Base-by-base conservation (phyloP, 2,888 invertebrate genomes). In the Tenthredo mesomela region DNA sequence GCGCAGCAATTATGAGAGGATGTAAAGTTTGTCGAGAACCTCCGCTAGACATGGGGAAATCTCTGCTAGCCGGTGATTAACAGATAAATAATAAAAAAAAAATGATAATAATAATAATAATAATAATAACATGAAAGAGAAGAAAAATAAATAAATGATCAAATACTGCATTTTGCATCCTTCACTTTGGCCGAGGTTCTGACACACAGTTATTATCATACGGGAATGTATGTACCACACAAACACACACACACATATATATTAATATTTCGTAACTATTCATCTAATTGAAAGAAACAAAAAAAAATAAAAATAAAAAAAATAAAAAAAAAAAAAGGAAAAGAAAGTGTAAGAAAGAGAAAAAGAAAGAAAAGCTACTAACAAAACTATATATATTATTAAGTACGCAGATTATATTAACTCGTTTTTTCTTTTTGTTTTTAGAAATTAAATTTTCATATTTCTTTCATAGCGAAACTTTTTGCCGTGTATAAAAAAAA, bases 121-220 rank as follows among this genome's bases (percentile, higher is more conserved):
- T 58, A 58, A 58, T 12, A 47, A 47, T 12, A 47, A 15, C 43
- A 54, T n/a, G 2, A 80, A 43, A 33, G n/a, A 54, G n/a, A 54
- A 58, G 3, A 82, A 85, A 67, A 85, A 33, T 33, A 58, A 82
- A 65, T 15, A 47, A 33, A 25, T 37, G 40, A 80, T 37, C 78
- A 58, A 40, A 61, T 33, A 80, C 15, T 71, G 71, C 37, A 43
- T 73, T 83, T 50, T 29, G 86, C 84, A 88, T 87, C 89, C 91
- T 90, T 90, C 88, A 92, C 92, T 93, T 93, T 93, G 91, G 93
- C 93, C 91, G 93, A 90, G 93, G 92, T 93, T 92, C 92, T 90
- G 91, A 89, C 90, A 90, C 87, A 86, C 85, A 61, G 15, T 58
- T 37, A 61, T 40, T 80, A 58, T 37, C 7, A 10, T 61, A 61